Conservation (phyloP, 2,113 vertebrate species). For the Callithrix jacchus region DNA sequence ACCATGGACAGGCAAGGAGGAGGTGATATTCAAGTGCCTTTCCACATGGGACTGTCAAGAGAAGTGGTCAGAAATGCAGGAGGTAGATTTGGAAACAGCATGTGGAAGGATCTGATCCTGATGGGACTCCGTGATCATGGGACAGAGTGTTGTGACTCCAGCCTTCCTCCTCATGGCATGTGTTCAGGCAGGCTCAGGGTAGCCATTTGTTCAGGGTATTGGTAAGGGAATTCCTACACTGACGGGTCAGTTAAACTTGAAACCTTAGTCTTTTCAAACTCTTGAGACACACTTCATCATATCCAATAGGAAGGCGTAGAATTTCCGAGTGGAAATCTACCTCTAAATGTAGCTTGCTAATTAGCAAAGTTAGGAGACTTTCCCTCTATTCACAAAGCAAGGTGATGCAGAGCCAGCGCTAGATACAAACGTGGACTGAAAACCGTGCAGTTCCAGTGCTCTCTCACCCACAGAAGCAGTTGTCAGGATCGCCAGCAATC, state of each 20-base stretch:
- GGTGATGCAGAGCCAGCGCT: not conserved
- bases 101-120: not conserved
- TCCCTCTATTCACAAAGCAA: not conserved
- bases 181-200: too few relatives aligned
- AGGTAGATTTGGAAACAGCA: not conserved
- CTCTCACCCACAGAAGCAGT: fast-evolving
- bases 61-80: not conserved
- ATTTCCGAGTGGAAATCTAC: not conserved
- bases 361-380: not conserved
- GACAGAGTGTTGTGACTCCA: too few relatives aligned
- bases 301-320: not conserved
- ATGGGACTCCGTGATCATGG: not conserved
- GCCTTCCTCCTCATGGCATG: too few relatives aligned
- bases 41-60: not conserved
- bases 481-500: not conserved
- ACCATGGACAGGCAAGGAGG: not conserved
- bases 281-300: too few relatives aligned
- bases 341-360: not conserved
- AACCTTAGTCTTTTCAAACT: too few relatives aligned
- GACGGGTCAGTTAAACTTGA: too few relatives aligned
- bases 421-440: not conserved
- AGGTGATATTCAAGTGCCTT: not conserved
- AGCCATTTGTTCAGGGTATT: too few relatives aligned
- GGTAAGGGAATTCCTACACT: too few relatives aligned
- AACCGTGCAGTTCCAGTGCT: not conserved